Conservation (phyloP, 2,797 vertebrate species). For the Bufotes viridis region DNA sequence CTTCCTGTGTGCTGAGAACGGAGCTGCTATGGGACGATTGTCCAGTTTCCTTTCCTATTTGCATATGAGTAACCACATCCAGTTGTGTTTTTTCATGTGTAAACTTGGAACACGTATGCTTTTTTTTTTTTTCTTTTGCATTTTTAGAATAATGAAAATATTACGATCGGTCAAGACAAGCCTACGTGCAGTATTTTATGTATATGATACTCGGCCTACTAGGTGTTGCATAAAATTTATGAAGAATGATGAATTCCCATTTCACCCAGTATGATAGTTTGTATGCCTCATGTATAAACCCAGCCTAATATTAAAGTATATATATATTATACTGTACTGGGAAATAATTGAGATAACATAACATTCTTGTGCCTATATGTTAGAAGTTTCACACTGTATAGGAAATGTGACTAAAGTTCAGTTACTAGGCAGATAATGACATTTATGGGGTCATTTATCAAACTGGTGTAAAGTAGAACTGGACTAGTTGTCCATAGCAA, state of each 20-base stretch:
- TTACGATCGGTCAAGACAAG: not conserved
- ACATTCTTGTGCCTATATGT: not conserved
- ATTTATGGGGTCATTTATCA: too few relatives aligned
- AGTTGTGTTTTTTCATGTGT: not conserved
- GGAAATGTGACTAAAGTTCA: too few relatives aligned
- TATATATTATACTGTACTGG: too few relatives aligned
- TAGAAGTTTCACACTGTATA: too few relatives aligned
- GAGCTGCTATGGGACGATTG: too few relatives aligned
- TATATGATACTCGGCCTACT: not conserved
- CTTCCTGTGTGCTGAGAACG: constrained; percentile 20
- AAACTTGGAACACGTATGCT: not conserved
- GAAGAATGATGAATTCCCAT: too few relatives aligned
- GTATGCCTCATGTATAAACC: not conserved
- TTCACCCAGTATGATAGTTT: not conserved
- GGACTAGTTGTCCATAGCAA: too few relatives aligned
- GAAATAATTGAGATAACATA: not conserved
- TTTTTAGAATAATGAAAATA: too few relatives aligned
- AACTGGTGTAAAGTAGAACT: too few relatives aligned
- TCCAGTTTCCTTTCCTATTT: not conserved
- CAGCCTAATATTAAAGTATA: not conserved
- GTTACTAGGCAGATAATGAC: too few relatives aligned
- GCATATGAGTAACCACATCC: constrained; percentile 11
- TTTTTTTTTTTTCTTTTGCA: too few relatives aligned
- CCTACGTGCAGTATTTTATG: not conserved
- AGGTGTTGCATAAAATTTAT: too few relatives aligned